phyloP scores from a whole-genome alignment of 1,140 invertebrate genomes.

The Bactericera cockerelli region DNA sequence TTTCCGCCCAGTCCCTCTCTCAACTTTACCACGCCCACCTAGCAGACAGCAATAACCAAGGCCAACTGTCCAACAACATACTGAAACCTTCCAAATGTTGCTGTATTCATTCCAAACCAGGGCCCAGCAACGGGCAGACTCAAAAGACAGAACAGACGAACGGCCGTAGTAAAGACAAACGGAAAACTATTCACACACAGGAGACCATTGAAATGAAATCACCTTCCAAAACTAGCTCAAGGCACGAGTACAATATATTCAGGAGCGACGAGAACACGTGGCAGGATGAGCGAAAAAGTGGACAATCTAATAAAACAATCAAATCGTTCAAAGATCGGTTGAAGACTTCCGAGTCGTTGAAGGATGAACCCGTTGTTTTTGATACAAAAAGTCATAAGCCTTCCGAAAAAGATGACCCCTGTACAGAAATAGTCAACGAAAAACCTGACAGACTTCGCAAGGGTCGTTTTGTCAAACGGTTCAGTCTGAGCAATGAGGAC shows the following conservation, averaged over 20 bases:
- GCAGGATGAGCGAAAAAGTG: neutral
- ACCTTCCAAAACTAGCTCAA: neutral
- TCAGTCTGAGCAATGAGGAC: neutral
- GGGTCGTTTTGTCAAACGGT: neutral
- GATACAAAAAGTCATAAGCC: too few relatives aligned
- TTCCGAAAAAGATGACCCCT: too few relatives aligned
- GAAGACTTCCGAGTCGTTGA: too few relatives aligned
- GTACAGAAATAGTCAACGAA: neutral
- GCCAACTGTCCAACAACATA: neutral
- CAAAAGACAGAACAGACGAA: too few relatives aligned
- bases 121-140: too few relatives aligned
- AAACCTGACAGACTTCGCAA: neutral
- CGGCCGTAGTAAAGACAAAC: too few relatives aligned
- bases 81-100: neutral
- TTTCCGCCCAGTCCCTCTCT: neutral
- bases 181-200: too few relatives aligned
- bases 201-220: neutral
- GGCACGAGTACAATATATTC: constrained; percentile 3
- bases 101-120: neutral
- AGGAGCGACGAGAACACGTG: neutral
- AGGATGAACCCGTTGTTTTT: too few relatives aligned
- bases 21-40: neutral
- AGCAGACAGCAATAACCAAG: neutral
- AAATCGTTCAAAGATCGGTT: constrained; percentile 15
- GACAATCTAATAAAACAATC: too few relatives aligned